Evolutionary conservation across 2,797 vertebrate genomes (phyloP), one percentile per base, ranked within the genome.

Genomic region (Sylvilagus floridanus): DNA sequence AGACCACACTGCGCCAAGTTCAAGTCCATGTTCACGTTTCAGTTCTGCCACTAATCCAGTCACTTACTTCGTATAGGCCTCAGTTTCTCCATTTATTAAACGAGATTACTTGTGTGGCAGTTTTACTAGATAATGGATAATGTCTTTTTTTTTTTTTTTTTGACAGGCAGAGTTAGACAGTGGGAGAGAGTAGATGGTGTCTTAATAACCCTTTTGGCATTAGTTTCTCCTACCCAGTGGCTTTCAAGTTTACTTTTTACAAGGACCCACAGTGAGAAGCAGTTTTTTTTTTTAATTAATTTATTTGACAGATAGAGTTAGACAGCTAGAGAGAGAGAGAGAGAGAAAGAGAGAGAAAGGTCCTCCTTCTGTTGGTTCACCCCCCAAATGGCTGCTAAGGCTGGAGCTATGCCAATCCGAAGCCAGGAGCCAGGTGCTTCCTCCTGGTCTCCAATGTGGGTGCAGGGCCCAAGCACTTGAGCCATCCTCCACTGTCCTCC

Each of bases 181-280:
- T 42, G 42, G 6, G 42, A 8, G 42, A 62, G 47, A 75, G 69
- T 86, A 52, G 47, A 68, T 63, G 62, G 62, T 50, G 19, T 50
- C 65, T 84, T 88, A 57, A 17, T 35, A 69, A 57, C 19, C 5
- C 19, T 69, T 79, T 52, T 50, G 71, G 57, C 13, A 65, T 77
- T 83, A 93, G 71, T 21, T 88, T 94, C 54, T 88, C 37, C 52
- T 69, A 60, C 57, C 63, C 42, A 66, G 21, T 71, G 30, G 2
- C 47, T 93, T 88, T 91, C 62, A 85, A 69, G 84, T 81, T 65
- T 73, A 42, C 63, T 78, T 60, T 95, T 93, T 88, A 82, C 24
- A 37, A 47, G 81, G 77, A 75, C 7, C 8, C 37, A 75, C 26
- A 72, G 13, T 69, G 81, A 60, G n/a, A 86, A 93, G 30, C 42